phyloP scores from a whole-genome alignment of 2,888 invertebrate species.

The Cataglyphis rosenhaueri region DNA sequence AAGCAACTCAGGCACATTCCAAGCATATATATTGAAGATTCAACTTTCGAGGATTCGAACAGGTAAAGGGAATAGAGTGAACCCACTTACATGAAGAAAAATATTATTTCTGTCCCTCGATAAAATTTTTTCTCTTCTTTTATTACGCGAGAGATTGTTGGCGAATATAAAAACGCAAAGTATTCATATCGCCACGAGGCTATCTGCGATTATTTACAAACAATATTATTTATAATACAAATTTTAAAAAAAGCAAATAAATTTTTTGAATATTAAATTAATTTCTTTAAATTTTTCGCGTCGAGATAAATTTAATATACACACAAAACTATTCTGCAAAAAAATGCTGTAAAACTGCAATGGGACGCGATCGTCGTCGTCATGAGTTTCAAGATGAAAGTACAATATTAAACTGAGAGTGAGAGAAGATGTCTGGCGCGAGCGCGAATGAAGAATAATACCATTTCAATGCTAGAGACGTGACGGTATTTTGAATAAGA shows the following conservation, averaged over 20 bases:
- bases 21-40: conserved; percentile 26
- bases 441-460: conserved; percentile 10
- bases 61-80: conserved; percentile 24
- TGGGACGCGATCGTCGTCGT: conserved; percentile 10
- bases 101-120: conserved; percentile 43
- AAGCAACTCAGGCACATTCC: conserved; percentile 29
- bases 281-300: neutral
- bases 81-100: conserved; percentile 41
- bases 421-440: neutral
- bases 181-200: neutral
- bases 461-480: neutral
- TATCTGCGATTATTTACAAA: neutral
- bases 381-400: conserved; percentile 4
- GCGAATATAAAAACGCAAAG: neutral
- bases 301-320: neutral
- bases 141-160: conserved; percentile 24
- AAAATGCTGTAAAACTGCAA: conserved; percentile 7
- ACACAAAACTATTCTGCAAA: neutral
- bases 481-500: conserved; percentile 8
- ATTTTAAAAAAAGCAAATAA: neutral
- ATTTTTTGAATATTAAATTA: conserved; percentile 5
- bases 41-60: conserved; percentile 32
- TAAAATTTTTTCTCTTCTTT: conserved; percentile 27
- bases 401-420: conserved; percentile 18
- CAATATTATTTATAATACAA: neutral